Base-by-base conservation (phyloP, 1,140 invertebrate genomes). In the Tenebrio molitor region DNA sequence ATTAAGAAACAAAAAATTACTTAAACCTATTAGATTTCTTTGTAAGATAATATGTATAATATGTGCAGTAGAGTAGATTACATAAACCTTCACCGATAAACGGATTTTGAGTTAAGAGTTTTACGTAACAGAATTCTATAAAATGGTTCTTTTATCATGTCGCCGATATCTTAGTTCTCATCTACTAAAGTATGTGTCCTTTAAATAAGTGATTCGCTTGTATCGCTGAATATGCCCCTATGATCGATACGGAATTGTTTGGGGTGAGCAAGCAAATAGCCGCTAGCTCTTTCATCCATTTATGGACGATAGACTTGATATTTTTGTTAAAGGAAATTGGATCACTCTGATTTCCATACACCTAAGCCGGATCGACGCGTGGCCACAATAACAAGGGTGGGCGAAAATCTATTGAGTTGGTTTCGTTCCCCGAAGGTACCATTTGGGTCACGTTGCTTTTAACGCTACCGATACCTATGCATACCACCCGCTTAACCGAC, bases 331-430 rank as follows among this genome's bases (percentile, higher is more conserved):
- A 58, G 73, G 73, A 74, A 71, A 74, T 74, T 74, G 73, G 73
- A 74, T 74, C 73, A 74, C 50, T 74, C 69, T 74, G 73, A 74
- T 74, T 74, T 74, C 73, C 73, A 74, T 74, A 74, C 69, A 74
- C 73, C 73, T 74, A 74, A 74, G 73, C 69, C 69, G 69, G 73
- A 74, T 74, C 68, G 63, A 69, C 44, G 68, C 25, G 36, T 62
- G 41, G 67, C 58, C 58, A 71, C 68, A 74, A 74, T 74, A 74
- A 74, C 68, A 74, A 74, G 62, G 41, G 53, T 19, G 39, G 67
- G 67, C 14, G 41, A 50, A 12, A 50, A 44, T 68, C 36, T 44
- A 50, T 50, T 17, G 36, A 65, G 62, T 65, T 65, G 62, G 62
- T 65, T 34, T 39, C 29, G 17, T 65, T 65, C 36, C 65, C 65